Evolutionary conservation across 2,797 vertebrate genomes (phyloP).

Genomic region (Poecilia picta): DNA sequence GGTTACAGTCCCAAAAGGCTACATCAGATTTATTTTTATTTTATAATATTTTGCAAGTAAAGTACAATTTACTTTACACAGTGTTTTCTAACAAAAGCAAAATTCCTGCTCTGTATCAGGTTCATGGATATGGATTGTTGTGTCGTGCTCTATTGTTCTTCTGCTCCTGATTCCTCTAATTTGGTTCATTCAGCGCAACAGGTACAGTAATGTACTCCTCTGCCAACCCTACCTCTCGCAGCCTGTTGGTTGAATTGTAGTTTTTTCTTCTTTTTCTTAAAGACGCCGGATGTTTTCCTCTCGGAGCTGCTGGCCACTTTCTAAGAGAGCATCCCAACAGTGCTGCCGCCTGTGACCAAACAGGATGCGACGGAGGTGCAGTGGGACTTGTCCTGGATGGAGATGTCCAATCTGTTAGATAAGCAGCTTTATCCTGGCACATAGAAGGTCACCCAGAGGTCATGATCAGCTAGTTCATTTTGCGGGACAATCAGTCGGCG

Average conservation of each 20-base stretch:
- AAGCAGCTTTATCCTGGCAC: slow-evolving; percentile 51
- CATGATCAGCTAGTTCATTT: neutral
- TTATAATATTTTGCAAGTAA: neutral
- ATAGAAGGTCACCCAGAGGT: neutral
- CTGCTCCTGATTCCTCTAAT: slow-evolving; percentile 60
- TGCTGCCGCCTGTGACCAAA: slow-evolving; percentile 71
- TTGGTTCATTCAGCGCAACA: slow-evolving; percentile 45
- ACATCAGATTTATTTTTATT: neutral
- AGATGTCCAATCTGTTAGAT: slow-evolving; percentile 78
- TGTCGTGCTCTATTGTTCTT: slow-evolving; percentile 46
- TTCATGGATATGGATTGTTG: slow-evolving; percentile 62
- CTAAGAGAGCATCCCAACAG: slow-evolving; percentile 42
- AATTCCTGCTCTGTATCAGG: slow-evolving; percentile 49
- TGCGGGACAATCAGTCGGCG: neutral
- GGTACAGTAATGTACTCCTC: slow-evolving; percentile 38
- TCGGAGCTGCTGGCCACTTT: slow-evolving; percentile 38
- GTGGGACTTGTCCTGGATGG: slow-evolving; percentile 84
- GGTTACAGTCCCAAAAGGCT: neutral
- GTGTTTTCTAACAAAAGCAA: neutral
- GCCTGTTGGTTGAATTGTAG: neutral
- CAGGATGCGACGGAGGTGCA: slow-evolving; percentile 79
- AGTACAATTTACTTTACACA: neutral
- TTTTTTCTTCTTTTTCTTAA: slow-evolving; percentile 8
- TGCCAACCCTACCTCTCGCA: neutral
- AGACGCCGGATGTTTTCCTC: slow-evolving; percentile 44